Evolutionary conservation across 2,113 vertebrate species (phyloP).

Genomic region (Dasyurus viverrinus): DNA sequence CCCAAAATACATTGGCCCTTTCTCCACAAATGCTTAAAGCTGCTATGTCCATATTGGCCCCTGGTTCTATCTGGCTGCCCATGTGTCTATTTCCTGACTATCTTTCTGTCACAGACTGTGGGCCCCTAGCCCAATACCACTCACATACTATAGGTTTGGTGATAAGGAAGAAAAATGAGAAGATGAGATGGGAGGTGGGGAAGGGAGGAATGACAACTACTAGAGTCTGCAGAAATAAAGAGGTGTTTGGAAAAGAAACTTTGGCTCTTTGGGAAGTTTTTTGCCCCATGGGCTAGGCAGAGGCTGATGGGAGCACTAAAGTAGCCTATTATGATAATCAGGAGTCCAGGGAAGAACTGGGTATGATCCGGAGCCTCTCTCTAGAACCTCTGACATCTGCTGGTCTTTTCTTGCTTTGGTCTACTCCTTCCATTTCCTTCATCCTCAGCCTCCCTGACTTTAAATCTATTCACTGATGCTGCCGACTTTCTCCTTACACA

Average conservation of each 20-base stretch:
- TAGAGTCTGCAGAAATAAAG: not conserved
- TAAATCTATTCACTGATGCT: not conserved
- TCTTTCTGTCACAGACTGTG: not conserved
- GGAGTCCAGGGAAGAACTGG: not conserved
- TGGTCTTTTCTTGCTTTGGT: not conserved
- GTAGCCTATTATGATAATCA: not conserved
- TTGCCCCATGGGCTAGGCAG: not conserved
- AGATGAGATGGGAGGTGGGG: not conserved
- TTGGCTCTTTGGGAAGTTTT: not conserved
- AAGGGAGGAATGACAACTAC: not conserved
- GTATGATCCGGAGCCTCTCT: not conserved
- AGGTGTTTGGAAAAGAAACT: not conserved
- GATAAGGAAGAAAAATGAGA: not conserved
- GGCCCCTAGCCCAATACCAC: not conserved
- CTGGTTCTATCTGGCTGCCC: not conserved
- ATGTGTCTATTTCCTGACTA: not conserved
- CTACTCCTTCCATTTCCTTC: not conserved
- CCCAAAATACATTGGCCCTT: not conserved
- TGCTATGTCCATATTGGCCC: not conserved
- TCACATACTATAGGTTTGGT: not conserved
- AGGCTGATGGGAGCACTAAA: not conserved
- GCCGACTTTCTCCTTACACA: slow-evolving; percentile 4
- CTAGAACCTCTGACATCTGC: not conserved
- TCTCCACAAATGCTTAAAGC: not conserved
- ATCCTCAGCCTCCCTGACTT: not conserved